Evolutionary conservation across 2,888 invertebrate genomes (phyloP).

Genomic region (Phalera bucephala): DNA sequence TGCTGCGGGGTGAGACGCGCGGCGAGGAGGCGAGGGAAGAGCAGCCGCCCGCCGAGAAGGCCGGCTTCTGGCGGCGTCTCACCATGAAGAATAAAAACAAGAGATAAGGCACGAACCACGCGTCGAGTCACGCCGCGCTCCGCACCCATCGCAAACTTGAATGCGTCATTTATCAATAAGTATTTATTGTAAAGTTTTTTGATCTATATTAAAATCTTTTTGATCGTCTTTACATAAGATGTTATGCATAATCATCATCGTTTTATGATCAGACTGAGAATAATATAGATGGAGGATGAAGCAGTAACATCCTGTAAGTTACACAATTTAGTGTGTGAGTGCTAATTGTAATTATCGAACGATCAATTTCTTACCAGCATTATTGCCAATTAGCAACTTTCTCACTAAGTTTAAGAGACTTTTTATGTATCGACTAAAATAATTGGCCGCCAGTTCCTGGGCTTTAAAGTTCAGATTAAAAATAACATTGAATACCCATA

Average conservation of each 20-base stretch:
- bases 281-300: neutral
- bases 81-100: constrained; percentile 87
- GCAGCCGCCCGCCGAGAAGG: constrained; percentile 81
- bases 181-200: constrained; percentile 33
- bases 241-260: constrained; percentile 30
- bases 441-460: too few species aligned
- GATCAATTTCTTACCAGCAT: too few species aligned
- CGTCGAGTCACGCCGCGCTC: constrained; percentile 43
- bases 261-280: neutral
- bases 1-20: constrained; percentile 85
- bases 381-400: too few species aligned
- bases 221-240: constrained; percentile 30
- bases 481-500: too few species aligned
- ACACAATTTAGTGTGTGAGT: too few species aligned
- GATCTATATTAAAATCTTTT: constrained; percentile 23
- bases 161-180: constrained; percentile 18
- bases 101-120: constrained; percentile 76
- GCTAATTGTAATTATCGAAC: too few species aligned
- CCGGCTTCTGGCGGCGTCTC: constrained; percentile 87
- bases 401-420: too few species aligned
- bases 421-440: too few species aligned
- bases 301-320: too few species aligned
- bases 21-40: constrained; percentile 70
- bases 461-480: too few species aligned
- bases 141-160: constrained; percentile 34